Conservation (phyloP, 2,888 invertebrate species). For the Masnerella sp. region DNA sequence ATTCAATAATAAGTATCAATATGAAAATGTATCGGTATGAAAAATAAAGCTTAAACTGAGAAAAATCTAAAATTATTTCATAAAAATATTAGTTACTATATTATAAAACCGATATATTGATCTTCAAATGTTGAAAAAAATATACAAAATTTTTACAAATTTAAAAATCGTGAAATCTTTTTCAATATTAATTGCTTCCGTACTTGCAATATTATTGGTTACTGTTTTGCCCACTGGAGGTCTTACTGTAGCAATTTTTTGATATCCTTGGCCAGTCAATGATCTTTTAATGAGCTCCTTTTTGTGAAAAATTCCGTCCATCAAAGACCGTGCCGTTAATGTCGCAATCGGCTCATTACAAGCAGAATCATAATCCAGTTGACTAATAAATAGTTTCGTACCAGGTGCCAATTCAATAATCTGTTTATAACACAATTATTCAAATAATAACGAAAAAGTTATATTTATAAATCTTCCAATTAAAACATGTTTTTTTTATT, state of each 20-base stretch:
- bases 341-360: neutral
- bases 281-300: neutral
- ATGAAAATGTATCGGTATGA: neutral
- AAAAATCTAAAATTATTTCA: neutral
- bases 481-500: too few relatives aligned
- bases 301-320: slow-evolving; percentile 4
- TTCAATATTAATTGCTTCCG: neutral
- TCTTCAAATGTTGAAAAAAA: too few relatives aligned
- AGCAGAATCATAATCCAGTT: neutral
- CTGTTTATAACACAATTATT: too few relatives aligned
- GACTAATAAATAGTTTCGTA: neutral
- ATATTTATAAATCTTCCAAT: too few relatives aligned
- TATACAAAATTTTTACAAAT: neutral
- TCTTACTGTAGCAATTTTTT: neutral
- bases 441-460: too few relatives aligned
- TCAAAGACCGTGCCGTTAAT: neutral
- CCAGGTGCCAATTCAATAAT: slow-evolving; percentile 5
- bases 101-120: too few relatives aligned
- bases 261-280: slow-evolving; percentile 8
- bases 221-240: neutral
- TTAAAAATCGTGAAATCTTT: neutral
- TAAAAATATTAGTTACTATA: too few relatives aligned
- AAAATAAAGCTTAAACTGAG: neutral
- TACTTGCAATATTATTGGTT: slow-evolving; percentile 4
- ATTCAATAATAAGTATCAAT: neutral